Base-by-base conservation (phyloP, 2,113 vertebrate species). In the Sardina pilchardus region DNA sequence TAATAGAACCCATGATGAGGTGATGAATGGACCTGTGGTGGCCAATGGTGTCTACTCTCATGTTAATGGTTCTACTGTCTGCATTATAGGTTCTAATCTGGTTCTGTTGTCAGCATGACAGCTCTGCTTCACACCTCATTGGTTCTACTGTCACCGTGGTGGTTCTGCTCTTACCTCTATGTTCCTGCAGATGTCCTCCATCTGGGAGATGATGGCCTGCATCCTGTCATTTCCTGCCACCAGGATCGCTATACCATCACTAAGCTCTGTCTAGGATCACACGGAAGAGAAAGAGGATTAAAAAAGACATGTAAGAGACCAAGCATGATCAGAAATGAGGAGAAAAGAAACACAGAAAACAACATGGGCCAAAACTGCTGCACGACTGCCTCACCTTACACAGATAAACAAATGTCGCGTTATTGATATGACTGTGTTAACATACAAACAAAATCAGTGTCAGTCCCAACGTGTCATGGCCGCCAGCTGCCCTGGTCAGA, bases 201-300 rank as follows among this genome's bases (percentile, higher is more conserved):
- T 96, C 93, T 97, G 96, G 0, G 95, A 94, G 93, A 98, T 96
- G 90, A 96, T 93, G 0, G 95, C 95, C 92, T 99, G 96, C 91
- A 97, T 92, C 1, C 96, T 94, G 94, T 98, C 97, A 0, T 98
- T 98, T 48, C 95, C 96, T 0, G 96, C 96, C 87, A 97, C 96
- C 91, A 98, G 89, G 93, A 95, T 92, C 0, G 96, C 96, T 43
- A 97, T 97, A 81, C 96, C 94, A 0, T 99, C 96, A 0, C 96
- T 97, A 88, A 99, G 94, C 89, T 97, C 96, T 0, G 92, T 94
- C 97, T 99, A 5, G 48, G 95, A 39, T 90, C 63, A 92, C 0
- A 2, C 36, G 30, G 30, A 36, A 36, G 4, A 5, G 2, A 12
- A 17, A 36, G 36, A 16, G 14, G n/a, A n/a, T n/a, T n/a, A 36